A percentile compares a stretch with the other conserved stretches of the same genome.
Conservation (phyloP, 2,888 invertebrate genomes). For the Eudasyphora cyanicolor region DNA sequence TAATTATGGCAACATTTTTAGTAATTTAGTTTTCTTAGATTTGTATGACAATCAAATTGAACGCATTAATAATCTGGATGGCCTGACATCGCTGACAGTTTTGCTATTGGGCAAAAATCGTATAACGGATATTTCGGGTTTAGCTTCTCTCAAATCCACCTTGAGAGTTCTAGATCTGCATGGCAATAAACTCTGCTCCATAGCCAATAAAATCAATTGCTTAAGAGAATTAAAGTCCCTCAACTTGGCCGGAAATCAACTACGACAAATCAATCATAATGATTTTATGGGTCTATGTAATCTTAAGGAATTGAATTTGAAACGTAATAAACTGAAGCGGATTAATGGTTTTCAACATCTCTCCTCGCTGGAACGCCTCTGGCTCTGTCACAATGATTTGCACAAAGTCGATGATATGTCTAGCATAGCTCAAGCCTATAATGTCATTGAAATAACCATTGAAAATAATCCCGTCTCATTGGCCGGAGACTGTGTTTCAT, state of each 20-base stretch:
- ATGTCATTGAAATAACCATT: slow-evolving; percentile 90
- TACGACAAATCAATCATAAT: slow-evolving; percentile 87
- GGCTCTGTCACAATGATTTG: slow-evolving; percentile 81
- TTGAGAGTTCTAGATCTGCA: slow-evolving; percentile 95
- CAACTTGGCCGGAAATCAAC: slow-evolving; percentile 95
- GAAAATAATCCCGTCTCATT: slow-evolving; percentile 92
- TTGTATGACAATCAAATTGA: slow-evolving; percentile 97
- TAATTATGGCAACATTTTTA: slow-evolving; percentile 76
- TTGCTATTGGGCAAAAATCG: slow-evolving; percentile 95
- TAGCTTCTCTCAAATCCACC: slow-evolving; percentile 80
- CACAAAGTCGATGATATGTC: slow-evolving; percentile 92
- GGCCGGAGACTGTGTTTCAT: slow-evolving; percentile 90
- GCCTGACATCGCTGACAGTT: slow-evolving; percentile 89
- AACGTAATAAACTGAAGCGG: slow-evolving; percentile 90
- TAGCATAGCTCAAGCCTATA: slow-evolving; percentile 88
- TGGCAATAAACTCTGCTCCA: slow-evolving; percentile 89
- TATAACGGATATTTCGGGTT: slow-evolving; percentile 77
- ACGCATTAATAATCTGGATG: slow-evolving; percentile 88
- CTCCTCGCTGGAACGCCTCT: slow-evolving; percentile 85
- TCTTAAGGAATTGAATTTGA: slow-evolving; percentile 92
- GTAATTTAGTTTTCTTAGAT: slow-evolving; percentile 93
- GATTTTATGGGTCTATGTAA: slow-evolving; percentile 90
- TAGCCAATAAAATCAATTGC: slow-evolving; percentile 81
- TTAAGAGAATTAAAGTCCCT: slow-evolving; percentile 91
- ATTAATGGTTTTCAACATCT: slow-evolving; percentile 90